These are phyloP conservation scores for Torymus auratus DNA, from an alignment of 2,888 invertebrate species.

Conservation along the genomic window DNA sequence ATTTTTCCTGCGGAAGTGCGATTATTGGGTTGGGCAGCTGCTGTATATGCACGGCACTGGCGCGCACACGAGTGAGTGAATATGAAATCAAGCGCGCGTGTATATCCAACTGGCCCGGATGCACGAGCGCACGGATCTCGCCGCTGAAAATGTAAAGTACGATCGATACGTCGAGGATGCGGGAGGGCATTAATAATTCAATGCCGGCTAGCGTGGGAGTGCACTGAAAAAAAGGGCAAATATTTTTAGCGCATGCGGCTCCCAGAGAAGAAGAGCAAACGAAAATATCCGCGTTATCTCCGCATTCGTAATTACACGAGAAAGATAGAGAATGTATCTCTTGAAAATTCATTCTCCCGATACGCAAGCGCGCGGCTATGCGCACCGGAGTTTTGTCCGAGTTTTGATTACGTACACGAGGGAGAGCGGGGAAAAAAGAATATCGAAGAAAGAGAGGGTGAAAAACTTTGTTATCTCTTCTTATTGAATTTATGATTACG, in stretches of 20 bases:
- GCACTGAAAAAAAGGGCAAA: not conserved
- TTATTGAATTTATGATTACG: constrained; percentile 43
- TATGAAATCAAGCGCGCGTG: constrained; percentile 3
- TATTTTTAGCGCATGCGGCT: too few relatives aligned
- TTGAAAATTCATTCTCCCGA: too few relatives aligned
- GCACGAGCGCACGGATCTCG: not conserved
- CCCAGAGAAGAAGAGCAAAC: not conserved
- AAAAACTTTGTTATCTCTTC: constrained; percentile 22
- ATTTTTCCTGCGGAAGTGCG: constrained; percentile 28
- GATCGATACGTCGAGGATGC: constrained; percentile 10
- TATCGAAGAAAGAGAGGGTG: not conserved
- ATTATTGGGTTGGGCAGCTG: not conserved
- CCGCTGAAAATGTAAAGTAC: constrained; percentile 17
- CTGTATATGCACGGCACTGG: too few relatives aligned
- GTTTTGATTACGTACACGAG: not conserved
- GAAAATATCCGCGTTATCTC: not conserved
- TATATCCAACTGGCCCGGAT: not conserved
- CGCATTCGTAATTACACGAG: constrained; percentile 1
- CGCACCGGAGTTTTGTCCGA: too few relatives aligned
- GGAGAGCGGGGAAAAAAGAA: not conserved
- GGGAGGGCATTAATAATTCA: constrained; percentile 45
- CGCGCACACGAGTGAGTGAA: not conserved
- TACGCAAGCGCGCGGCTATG: too few relatives aligned
- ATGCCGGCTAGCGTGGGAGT: not conserved
- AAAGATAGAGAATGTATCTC: not conserved